Percentiles rank a stretch among this genome's conserved stretches.
These are phyloP conservation scores for Tenthredo scrophulariae DNA, from an alignment of 2,888 invertebrate species.

Conservation along the genomic window DNA sequence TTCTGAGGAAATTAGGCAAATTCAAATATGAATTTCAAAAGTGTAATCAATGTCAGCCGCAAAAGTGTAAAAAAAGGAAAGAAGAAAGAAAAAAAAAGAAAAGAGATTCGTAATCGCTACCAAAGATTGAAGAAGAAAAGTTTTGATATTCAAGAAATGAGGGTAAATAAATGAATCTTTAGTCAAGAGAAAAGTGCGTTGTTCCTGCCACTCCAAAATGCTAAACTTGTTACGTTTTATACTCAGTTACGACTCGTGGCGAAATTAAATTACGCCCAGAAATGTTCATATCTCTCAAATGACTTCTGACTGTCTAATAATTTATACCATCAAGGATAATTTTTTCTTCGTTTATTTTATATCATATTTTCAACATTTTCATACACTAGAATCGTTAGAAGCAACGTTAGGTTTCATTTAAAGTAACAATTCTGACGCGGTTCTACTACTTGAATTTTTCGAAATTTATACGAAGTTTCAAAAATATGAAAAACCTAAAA, in stretches of 20 bases:
- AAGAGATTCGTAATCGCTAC: neutral
- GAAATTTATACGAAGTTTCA: neutral
- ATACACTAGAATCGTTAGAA: too few species aligned
- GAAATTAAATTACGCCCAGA: slow-evolving; percentile 41
- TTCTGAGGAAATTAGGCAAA: neutral
- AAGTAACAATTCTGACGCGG: too few species aligned
- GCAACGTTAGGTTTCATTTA: too few species aligned
- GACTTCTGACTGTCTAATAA: slow-evolving; percentile 41
- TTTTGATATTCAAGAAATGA: slow-evolving; percentile 12
- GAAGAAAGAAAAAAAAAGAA: neutral
- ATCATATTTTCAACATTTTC: neutral
- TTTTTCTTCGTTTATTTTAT: neutral
- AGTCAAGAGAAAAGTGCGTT: slow-evolving; percentile 12
- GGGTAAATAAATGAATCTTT: slow-evolving; percentile 35
- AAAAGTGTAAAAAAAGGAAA: neutral
- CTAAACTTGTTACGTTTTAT: slow-evolving; percentile 52
- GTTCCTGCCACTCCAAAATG: slow-evolving; percentile 24
- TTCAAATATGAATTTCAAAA: neutral
- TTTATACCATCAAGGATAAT: slow-evolving; percentile 6
- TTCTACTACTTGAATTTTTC: neutral
- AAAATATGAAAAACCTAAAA: too few species aligned
- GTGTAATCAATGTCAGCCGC: neutral
- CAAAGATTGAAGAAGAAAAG: neutral
- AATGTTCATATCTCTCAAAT: slow-evolving; percentile 35
- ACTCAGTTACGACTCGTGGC: slow-evolving; percentile 26